A percentile compares a stretch with the other conserved stretches of the same genome.
phyloP scores from a whole-genome alignment of 2,797 vertebrate species.

The Allobates femoralis region DNA sequence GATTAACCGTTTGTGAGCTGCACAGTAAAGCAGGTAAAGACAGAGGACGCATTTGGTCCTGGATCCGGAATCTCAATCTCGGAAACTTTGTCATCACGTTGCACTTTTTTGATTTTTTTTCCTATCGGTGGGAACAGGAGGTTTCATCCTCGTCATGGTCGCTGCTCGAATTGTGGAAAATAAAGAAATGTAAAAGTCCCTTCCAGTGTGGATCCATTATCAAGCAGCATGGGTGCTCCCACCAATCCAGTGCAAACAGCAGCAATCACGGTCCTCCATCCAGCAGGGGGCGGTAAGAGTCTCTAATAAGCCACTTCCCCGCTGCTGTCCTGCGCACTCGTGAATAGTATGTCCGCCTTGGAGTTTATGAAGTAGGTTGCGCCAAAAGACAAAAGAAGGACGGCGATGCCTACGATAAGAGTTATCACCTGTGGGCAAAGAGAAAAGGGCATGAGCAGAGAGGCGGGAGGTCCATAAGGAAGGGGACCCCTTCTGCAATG shows the following conservation, averaged over 20 bases:
- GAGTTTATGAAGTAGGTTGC: slow-evolving; percentile 88
- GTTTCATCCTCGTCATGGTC: neutral
- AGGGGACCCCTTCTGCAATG: too few species aligned
- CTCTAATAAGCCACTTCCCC: slow-evolving; percentile 85
- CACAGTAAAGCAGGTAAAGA: neutral
- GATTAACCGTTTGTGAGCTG: neutral
- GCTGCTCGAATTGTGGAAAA: neutral
- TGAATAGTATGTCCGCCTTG: slow-evolving; percentile 90
- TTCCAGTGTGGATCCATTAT: slow-evolving; percentile 49
- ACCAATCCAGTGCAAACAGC: slow-evolving; percentile 46
- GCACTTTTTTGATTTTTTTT: too few species aligned
- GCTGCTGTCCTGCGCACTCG: slow-evolving; percentile 78
- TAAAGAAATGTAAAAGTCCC: neutral
- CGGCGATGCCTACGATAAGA: slow-evolving; percentile 80
- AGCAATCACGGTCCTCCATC: neutral
- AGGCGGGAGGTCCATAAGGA: too few species aligned
- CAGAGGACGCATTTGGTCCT: slow-evolving; percentile 18
- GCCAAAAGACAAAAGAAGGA: slow-evolving; percentile 83
- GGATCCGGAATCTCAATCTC: neutral
- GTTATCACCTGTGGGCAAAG: slow-evolving; percentile 82
- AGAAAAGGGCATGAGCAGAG: neutral
- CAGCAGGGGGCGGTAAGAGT: slow-evolving; percentile 4
- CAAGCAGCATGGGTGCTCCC: slow-evolving; percentile 28
- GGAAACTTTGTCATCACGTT: neutral
- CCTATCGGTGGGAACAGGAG: neutral